Evolutionary conservation across 1,140 invertebrate genomes (phyloP), one percentile per base, ranked within the genome.

Genomic region (Anastrepha obliqua): DNA sequence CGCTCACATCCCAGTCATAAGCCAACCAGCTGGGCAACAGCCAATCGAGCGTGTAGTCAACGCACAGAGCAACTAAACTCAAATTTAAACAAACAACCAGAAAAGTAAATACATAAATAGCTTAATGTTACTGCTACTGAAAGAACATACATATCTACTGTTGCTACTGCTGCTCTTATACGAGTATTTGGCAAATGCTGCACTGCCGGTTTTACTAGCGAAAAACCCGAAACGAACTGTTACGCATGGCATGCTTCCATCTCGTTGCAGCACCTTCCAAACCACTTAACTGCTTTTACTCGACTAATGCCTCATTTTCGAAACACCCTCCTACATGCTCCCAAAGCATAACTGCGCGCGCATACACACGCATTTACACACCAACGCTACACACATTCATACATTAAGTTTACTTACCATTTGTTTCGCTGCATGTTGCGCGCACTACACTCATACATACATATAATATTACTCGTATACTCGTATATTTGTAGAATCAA

Each of bases 21-120:
- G 3, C 17, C 47, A 81, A 20, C 74, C 74, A 51, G 74, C 74
- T 81, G 74, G 5, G n/a, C 74, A 8, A 81, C 44, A 58, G 47
- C 74, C 74, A 81, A 81, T 81, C 74, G 55, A 51, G 74, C 74
- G 47, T 81, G n/a, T 55, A 81, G 47, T 20, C 44, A 55, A 81
- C 74, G 47, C 47, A 51, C 44, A 81, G 17, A 55, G 47, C 47
- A 81, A 81, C 44, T 55, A 51, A 81, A 81, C 74, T 51, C 51
- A 81, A 81, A 81, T 11, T 15, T 47, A 81, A 81, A 81, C 74
- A 81, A 81, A 81, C 74, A 81, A 55, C 47, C 74, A 55, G 74
- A 51, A 81, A 81, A 81, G 74, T 81, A 81, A 81, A 81, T 55
- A 81, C 51, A 29, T 81, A 81, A 81, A 81, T 55, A 47, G 74